Evolutionary conservation across 2,888 invertebrate species (phyloP).

Genomic region (Harpagoxenus sublaevis): DNA sequence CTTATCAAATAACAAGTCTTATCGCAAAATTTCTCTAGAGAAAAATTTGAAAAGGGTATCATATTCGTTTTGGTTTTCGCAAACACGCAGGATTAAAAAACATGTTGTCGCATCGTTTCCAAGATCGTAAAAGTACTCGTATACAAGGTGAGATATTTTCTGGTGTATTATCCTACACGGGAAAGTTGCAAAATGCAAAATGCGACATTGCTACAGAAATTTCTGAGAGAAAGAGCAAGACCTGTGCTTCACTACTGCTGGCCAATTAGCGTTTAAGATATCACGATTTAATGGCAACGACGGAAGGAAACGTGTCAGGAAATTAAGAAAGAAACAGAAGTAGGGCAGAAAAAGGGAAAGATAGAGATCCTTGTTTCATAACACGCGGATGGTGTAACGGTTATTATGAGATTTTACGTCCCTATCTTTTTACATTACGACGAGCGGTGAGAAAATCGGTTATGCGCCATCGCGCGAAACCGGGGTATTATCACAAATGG

Average conservation of each 20-base stretch:
- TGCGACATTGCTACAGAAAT: not conserved
- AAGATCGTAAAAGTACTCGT: conserved; percentile 5
- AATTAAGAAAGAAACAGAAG: conserved; percentile 1
- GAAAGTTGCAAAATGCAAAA: not conserved
- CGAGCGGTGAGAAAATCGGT: conserved; percentile 50
- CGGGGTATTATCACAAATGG: conserved; percentile 52
- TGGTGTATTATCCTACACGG: not conserved
- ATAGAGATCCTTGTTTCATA: conserved; percentile 33
- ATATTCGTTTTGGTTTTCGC: not conserved
- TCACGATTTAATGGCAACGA: not conserved
- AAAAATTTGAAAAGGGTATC: not conserved
- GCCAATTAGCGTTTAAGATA: conserved; percentile 9
- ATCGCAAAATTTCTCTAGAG: not conserved
- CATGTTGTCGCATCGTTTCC: conserved; percentile 4
- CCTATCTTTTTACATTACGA: conserved; percentile 48
- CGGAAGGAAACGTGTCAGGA: not conserved
- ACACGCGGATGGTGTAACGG: conserved; percentile 16
- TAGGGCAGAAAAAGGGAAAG: too few species aligned
- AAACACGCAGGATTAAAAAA: conserved; percentile 24
- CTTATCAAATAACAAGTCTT: not conserved
- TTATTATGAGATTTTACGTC: conserved; percentile 46
- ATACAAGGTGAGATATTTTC: conserved; percentile 10
- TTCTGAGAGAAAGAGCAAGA: not conserved
- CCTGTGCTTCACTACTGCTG: not conserved
- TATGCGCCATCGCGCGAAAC: conserved; percentile 45